Evolutionary conservation across 2,888 invertebrate species (phyloP), one percentile per base, ranked within the genome.

Genomic region (Loripinus fragilis): DNA sequence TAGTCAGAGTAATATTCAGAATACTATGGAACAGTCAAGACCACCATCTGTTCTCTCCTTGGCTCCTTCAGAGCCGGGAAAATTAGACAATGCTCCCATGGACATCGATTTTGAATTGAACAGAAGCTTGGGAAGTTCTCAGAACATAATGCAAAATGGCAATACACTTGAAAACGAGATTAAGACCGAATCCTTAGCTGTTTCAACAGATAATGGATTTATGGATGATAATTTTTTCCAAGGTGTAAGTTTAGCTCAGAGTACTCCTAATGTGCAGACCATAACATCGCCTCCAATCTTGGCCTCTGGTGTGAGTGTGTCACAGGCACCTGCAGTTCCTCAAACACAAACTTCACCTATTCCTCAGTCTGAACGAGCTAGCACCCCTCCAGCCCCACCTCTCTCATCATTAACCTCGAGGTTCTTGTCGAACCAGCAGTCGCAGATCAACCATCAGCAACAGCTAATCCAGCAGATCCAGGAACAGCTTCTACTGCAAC

Each of bases 41-140:
- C 93, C 94, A 23, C 90, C 92, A 0, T 94, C 93, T 7, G 91
- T 91, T 23, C 78, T 86, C 7, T 88, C 90, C 15, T 70, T 83
- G 38, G 81, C 74, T 33, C 83, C 84, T 12, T 83, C 85, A 71
- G 86, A 88, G 66, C 73, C 71, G n/a, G 76, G 81, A 64, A 83
- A 84, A 64, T 77, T 78, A 74, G 76, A 81, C 74, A 80, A 76
- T 55, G 74, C 79, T 71, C 73, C 80, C 65, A 85, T 86, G 83
- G 80, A 83, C 60, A 79, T 83, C 66, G 81, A 82, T 76, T 65
- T 85, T 30, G 81, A 81, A 55, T 72, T 83, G 42, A 82, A 74
- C 42, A 75, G 76, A 42, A 76, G 76, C 55, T 35, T 79, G 8
- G 65, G 69, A 25, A 60, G 60, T 23, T 33, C 33, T 12, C 2